Base-by-base conservation (phyloP, 2,888 invertebrate species). In the Taphrorychus bicolor region DNA sequence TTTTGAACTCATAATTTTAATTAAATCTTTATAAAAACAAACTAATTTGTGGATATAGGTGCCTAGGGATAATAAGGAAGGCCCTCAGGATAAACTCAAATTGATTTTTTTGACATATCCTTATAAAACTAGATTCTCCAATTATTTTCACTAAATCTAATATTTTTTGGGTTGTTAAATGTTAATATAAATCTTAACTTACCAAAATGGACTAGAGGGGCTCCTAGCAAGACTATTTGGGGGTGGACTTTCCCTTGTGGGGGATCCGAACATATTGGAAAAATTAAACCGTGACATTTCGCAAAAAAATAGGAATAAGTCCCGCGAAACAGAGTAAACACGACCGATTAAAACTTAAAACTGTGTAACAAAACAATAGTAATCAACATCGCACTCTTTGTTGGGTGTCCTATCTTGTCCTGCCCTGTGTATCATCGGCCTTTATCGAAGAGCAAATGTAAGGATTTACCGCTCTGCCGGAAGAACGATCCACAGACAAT, bases 221-320 rank as follows among this genome's bases (percentile, higher is more conserved):
- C 68, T 68, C n/a, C 57, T 53, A 7, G 57, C 64, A 23, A 64
- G 32, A 56, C 21, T 59, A 40, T 77, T 77, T 58, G 77, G 74
- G 59, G 76, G 75, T n/a, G 76, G 72, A 22, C 77, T 77, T 70
- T 78, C 77, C 66, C 75, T 75, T 5, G 79, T 76, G 51, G 79
- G 79, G 57, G 75, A 76, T 17, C 74, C 71, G 63, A 76, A 71
- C 54, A 75, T 76, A 60, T 71, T 73, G 45, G 64, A 9, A 61
- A 77, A 75, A 73, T 76, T 78, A 70, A 79, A 78, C 70, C 78
- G 74, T 57, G 80, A 78, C 77, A 76, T 78, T 56, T 59, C 57
- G 9, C 11, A 32, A 32, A 9, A 11, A 32, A 32, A 32, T 7
- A 32, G 32, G 7, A 32, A 45, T 11, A 45, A 11, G n/a, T n/a